A percentile compares a stretch with the other conserved stretches of the same genome.
These are phyloP conservation scores for Brassicogethes aeneus DNA, from an alignment of 2,888 invertebrate species.

Conservation along the genomic window DNA sequence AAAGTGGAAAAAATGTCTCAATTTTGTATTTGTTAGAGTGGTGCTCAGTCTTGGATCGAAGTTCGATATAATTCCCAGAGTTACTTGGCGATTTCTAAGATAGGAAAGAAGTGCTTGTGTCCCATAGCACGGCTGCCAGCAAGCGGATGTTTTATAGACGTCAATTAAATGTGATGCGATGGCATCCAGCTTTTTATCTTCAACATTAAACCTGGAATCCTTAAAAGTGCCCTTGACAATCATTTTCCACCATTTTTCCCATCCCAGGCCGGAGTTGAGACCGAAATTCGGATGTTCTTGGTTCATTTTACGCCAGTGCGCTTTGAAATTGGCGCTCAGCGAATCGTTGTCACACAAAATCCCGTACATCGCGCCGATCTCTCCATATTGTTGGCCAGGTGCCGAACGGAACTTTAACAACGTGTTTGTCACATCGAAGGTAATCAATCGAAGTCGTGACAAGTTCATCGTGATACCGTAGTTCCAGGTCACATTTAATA, in stretches of 20 bases:
- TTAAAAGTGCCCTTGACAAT: conserved; percentile 58
- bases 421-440: conserved; percentile 86
- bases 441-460: conserved; percentile 54
- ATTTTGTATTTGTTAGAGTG: conserved; percentile 55
- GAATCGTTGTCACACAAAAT: conserved; percentile 50
- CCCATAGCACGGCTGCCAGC: conserved; percentile 66
- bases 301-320: conserved; percentile 56
- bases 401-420: conserved; percentile 60
- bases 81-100: conserved; percentile 41
- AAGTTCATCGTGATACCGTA: conserved; percentile 40
- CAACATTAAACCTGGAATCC: conserved; percentile 39
- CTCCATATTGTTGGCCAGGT: conserved; percentile 72
- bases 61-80: conserved; percentile 77
- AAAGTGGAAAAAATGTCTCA: conserved; percentile 71
- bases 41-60: conserved; percentile 72
- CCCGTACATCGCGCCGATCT: conserved; percentile 62
- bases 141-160: conserved; percentile 59
- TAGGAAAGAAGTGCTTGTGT: conserved; percentile 54
- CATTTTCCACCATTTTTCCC: conserved; percentile 76
- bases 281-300: conserved; percentile 76
- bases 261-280: conserved; percentile 50
- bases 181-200: conserved; percentile 38
- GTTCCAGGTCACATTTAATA: no score
- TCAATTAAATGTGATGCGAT: conserved; percentile 56
- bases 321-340: conserved; percentile 53